These are phyloP conservation scores for Borostomias antarcticus DNA, from an alignment of 2,797 vertebrate species.

Conservation along the genomic window DNA sequence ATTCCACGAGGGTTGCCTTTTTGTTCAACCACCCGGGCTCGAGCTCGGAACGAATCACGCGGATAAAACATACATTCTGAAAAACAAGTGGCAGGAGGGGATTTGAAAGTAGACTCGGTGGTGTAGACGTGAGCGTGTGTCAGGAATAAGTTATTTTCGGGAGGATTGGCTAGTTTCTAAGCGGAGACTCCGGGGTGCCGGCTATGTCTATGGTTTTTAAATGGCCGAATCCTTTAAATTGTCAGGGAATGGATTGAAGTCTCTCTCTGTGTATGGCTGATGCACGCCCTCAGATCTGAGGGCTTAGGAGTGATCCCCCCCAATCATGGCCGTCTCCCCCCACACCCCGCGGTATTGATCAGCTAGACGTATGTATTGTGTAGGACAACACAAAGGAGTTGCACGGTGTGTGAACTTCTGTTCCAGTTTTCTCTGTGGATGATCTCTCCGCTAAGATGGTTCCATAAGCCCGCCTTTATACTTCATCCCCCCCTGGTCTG, in stretches of 20 bases:
- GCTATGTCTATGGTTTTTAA: constrained; percentile 31
- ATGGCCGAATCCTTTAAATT: constrained; percentile 39
- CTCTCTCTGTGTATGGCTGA: constrained; percentile 38
- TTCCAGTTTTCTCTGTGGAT: constrained; percentile 32
- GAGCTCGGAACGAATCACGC: constrained; percentile 34
- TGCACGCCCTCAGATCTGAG: constrained; percentile 22
- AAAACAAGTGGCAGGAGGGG: neutral
- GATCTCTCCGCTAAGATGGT: constrained; percentile 23
- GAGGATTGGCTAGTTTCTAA: constrained; percentile 39
- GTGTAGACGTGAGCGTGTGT: neutral
- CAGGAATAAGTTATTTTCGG: neutral
- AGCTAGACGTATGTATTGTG: constrained; percentile 9
- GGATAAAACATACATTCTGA: neutral
- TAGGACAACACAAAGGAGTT: constrained; percentile 34
- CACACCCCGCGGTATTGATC: constrained; percentile 16
- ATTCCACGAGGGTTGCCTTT: too few relatives aligned
- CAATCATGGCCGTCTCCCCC: constrained; percentile 10
- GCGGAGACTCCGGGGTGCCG: constrained; percentile 7
- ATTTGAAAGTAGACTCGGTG: neutral
- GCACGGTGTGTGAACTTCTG: constrained; percentile 25
- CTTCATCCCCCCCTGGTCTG: constrained; percentile 37
- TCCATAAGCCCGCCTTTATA: constrained; percentile 31
- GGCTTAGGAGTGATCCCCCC: constrained; percentile 8
- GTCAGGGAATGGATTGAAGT: constrained; percentile 28
- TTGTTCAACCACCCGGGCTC: too few relatives aligned